Conservation (phyloP, 1,140 invertebrate genomes). For the Pinna nobilis region DNA sequence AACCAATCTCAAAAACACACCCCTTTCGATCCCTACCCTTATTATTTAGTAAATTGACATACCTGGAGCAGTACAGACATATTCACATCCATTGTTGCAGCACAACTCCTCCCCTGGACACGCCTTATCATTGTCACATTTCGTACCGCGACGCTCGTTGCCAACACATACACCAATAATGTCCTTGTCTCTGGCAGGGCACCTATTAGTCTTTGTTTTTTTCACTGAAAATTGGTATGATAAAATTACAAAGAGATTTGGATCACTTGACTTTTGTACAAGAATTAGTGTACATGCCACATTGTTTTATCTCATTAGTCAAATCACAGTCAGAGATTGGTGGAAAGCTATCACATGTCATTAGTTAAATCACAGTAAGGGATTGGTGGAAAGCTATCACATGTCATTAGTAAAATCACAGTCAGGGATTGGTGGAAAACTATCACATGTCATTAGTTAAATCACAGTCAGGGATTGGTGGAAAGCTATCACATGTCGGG, state of each 20-base stretch:
- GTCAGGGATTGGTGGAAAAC: no score
- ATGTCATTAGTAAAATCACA: no score
- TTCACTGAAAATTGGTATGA: neutral
- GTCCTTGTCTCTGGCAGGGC: conserved; percentile 5
- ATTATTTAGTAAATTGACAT: no score
- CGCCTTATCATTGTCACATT: conserved; percentile 1
- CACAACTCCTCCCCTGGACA: conserved; percentile 23
- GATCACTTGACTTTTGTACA: neutral
- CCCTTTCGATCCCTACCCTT: no score
- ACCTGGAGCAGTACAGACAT: conserved; percentile 26
- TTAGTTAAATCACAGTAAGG: no score
- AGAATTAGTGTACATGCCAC: neutral
- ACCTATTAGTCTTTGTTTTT: neutral
- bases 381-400: no score
- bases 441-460: no score
- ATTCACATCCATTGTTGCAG: conserved; percentile 24
- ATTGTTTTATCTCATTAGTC: neutral
- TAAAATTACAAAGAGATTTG: neutral
- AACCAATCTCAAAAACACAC: no score
- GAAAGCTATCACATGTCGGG: no score
- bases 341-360: no score
- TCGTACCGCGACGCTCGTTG: neutral
- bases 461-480: no score
- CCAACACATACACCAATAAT: conserved; percentile 19
- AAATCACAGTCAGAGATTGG: no score